A percentile compares a stretch with the other conserved stretches of the same genome.
These are phyloP conservation scores for Passer domesticus DNA, from an alignment of 2,113 vertebrate genomes.

Conservation along the genomic window DNA sequence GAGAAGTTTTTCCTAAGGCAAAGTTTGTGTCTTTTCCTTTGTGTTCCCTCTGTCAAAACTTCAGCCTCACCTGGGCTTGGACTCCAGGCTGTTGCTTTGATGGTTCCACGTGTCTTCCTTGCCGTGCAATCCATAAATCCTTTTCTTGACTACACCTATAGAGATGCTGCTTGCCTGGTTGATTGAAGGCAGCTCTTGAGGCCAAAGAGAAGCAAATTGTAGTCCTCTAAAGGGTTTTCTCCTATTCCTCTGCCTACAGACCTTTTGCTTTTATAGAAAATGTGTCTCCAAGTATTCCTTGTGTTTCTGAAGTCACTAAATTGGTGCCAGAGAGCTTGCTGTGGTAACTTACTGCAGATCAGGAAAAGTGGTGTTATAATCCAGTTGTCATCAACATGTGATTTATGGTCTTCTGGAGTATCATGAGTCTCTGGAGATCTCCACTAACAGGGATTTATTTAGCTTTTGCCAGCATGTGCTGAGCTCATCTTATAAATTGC, in stretches of 20 bases:
- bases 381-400: neutral
- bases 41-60: neutral
- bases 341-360: neutral
- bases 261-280: neutral
- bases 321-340: neutral
- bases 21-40: neutral
- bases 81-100: neutral
- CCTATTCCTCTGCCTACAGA: neutral
- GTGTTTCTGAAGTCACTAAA: neutral
- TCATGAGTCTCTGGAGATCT: neutral
- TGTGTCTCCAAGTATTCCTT: neutral
- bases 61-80: neutral
- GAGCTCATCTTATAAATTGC: constrained; percentile 21
- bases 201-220: neutral
- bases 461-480: neutral
- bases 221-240: neutral
- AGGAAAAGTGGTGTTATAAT: neutral
- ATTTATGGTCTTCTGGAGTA: neutral
- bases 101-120: neutral
- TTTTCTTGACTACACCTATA: neutral
- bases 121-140: neutral
- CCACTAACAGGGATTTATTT: constrained; percentile 11
- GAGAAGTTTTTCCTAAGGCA: neutral
- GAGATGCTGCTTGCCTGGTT: neutral
- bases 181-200: neutral